Conservation (phyloP, 2,797 vertebrate species). For the Hydrocynus forskahlii region DNA sequence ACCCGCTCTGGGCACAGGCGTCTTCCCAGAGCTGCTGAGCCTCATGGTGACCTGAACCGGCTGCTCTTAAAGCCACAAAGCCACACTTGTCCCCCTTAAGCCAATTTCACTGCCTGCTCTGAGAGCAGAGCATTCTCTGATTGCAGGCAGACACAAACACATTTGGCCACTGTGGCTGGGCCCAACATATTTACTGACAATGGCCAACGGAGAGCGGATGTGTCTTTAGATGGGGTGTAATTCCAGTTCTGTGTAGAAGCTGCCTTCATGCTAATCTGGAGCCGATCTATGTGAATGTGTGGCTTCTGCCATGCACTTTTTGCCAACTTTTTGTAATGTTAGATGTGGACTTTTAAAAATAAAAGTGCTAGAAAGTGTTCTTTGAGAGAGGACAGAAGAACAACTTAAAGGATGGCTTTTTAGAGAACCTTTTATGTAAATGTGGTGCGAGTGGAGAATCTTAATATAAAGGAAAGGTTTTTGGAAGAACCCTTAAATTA, state of each 20-base stretch:
- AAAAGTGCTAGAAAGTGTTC: too few relatives aligned
- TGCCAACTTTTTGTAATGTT: background rate
- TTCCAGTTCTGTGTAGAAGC: background rate
- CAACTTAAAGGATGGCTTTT: too few relatives aligned
- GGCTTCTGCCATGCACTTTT: background rate
- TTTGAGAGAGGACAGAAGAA: too few relatives aligned
- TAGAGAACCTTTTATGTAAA: too few relatives aligned
- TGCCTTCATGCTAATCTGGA: background rate
- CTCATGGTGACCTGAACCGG: constrained; percentile 41
- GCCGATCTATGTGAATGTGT: background rate
- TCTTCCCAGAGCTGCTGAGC: constrained; percentile 34
- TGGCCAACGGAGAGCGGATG: constrained; percentile 10
- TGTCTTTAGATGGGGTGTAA: background rate
- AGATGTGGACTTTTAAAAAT: background rate
- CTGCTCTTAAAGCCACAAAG: constrained; percentile 56
- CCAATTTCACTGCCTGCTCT: constrained; percentile 43
- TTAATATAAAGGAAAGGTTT: too few relatives aligned
- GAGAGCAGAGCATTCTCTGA: constrained; percentile 24
- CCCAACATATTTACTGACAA: constrained; percentile 36
- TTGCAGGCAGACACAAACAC: constrained; percentile 47
- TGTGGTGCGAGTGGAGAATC: too few relatives aligned
- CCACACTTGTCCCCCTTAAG: constrained; percentile 48
- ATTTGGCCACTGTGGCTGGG: constrained; percentile 12
- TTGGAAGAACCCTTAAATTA: too few relatives aligned
- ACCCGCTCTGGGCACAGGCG: constrained; percentile 34